Conservation (phyloP, 2,113 vertebrate species). For the Micronycteris hirsuta region DNA sequence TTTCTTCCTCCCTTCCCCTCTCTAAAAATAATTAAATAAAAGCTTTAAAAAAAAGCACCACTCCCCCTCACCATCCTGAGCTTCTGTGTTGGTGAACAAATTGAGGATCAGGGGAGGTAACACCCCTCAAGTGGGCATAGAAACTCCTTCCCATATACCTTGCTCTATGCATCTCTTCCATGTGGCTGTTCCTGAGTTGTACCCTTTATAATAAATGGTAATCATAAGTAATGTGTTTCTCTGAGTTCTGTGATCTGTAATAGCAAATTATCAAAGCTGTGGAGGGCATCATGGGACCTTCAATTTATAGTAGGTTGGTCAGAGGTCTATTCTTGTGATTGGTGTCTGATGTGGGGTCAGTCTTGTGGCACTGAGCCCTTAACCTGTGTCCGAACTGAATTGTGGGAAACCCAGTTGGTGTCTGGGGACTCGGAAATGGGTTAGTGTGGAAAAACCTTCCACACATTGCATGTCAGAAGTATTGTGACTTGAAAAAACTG, state of each 20-base stretch:
- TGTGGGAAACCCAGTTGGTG: neutral
- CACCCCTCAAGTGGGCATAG: fast-evolving
- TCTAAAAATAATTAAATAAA: too few species aligned
- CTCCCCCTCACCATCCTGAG: too few species aligned
- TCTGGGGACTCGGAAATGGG: neutral
- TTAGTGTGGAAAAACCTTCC: neutral
- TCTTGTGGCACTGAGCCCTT: neutral
- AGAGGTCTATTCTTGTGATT: neutral
- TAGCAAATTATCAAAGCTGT: neutral
- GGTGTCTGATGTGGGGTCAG: neutral
- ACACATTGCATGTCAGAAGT: neutral
- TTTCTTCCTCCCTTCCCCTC: too few species aligned
- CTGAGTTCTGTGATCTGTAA: neutral
- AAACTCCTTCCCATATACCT: neutral
- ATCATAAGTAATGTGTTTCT: neutral
- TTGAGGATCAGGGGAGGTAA: neutral
- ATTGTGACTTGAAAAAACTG: neutral
- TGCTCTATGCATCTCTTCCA: neutral
- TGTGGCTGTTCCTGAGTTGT: neutral
- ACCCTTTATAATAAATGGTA: neutral
- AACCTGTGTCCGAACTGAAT: neutral
- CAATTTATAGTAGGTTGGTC: neutral
- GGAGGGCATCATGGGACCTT: neutral
- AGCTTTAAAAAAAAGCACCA: too few species aligned
- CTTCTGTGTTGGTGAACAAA: neutral